Evolutionary conservation across 2,888 invertebrate species (phyloP).

Genomic region (Sisyra terminalis): DNA sequence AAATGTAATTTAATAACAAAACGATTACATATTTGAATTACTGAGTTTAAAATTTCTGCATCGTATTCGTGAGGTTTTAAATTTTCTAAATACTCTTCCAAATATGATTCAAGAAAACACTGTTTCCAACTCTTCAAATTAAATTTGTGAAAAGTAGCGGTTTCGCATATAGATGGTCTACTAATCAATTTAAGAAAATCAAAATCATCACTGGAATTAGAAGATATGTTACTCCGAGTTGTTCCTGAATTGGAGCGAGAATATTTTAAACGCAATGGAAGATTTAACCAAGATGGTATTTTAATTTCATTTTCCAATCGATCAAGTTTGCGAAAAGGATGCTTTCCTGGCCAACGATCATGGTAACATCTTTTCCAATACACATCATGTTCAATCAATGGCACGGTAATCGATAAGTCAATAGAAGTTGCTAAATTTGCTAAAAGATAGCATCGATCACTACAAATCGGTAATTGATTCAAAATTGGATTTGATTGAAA

Average conservation of each 20-base stretch:
- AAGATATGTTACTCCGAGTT: no score
- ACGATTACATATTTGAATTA: conserved; percentile 18
- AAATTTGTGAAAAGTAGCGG: neutral
- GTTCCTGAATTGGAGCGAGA: no score
- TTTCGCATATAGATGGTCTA: conserved; percentile 1
- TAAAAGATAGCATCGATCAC: conserved; percentile 18
- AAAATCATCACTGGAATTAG: neutral
- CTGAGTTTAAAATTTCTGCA: conserved; percentile 21
- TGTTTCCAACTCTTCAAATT: conserved; percentile 19
- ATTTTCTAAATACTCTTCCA: conserved; percentile 21
- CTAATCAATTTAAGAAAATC: neutral
- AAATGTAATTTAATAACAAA: conserved; percentile 17
- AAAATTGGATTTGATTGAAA: conserved; percentile 16
- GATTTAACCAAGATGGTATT: conserved; percentile 1
- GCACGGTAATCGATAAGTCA: conserved; percentile 18
- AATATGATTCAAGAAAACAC: conserved; percentile 20
- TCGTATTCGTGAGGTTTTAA: conserved; percentile 22
- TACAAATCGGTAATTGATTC: conserved; percentile 14
- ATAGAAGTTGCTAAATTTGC: conserved; percentile 19
- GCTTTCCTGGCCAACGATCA: conserved; percentile 19
- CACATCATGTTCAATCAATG: conserved; percentile 19
- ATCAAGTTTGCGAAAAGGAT: conserved; percentile 10
- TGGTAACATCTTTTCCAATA: conserved; percentile 22
- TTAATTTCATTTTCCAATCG: neutral
- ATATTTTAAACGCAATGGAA: neutral